phyloP scores from a whole-genome alignment of 2,113 vertebrate genomes.

The Hymenochirus boettgeri region DNA sequence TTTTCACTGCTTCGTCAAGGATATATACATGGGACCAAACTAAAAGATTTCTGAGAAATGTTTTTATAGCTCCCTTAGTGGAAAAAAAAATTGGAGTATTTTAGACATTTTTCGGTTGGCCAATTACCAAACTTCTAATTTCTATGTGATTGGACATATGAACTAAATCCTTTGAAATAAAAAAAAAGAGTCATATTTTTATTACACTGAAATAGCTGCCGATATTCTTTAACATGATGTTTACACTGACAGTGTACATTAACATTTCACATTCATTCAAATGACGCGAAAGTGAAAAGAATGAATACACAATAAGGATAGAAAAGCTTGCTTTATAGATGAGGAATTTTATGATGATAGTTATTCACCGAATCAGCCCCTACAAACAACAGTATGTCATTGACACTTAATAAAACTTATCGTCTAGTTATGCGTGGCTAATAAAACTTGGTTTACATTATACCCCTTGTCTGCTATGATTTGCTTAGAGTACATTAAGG shows the following conservation, averaged over 20 bases:
- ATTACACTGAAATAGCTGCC: too few relatives aligned
- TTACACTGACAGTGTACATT: background rate
- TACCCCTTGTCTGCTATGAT: constrained; percentile 65
- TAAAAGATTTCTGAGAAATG: background rate
- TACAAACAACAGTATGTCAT: constrained; percentile 60
- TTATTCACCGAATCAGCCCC: constrained; percentile 60
- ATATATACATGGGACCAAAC: background rate
- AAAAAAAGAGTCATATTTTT: too few relatives aligned
- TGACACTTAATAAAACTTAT: constrained; percentile 74
- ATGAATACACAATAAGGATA: constrained; percentile 42
- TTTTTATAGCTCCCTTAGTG: background rate
- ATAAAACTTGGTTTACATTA: constrained; percentile 84
- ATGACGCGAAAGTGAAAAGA: constrained; percentile 38
- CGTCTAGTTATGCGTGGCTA: constrained; percentile 62
- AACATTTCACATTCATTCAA: background rate
- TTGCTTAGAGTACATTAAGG: constrained; percentile 74
- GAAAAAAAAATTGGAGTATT: background rate
- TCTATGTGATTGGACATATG: background rate
- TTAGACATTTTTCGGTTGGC: background rate
- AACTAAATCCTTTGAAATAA: too few relatives aligned
- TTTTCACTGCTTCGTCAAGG: constrained; percentile 2
- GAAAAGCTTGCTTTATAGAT: constrained; percentile 23
- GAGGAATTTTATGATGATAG: constrained; percentile 43
- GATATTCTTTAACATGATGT: too few relatives aligned
- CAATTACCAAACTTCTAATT: background rate